phyloP scores from a whole-genome alignment of 2,888 invertebrate species.

The Fabriciana adippe region DNA sequence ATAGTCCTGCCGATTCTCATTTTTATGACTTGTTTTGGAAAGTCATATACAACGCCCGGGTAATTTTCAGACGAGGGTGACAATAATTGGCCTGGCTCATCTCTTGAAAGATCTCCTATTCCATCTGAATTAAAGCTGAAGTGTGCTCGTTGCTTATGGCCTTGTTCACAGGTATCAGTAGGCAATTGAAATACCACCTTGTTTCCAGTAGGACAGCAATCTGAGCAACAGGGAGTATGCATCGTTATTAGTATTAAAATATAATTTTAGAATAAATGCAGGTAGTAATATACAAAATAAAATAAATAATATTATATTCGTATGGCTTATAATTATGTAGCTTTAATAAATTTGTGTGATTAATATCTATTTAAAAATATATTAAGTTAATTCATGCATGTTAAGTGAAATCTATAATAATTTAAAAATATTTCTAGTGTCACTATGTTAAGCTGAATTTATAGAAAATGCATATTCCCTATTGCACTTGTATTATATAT shows the following conservation, averaged over 20 bases:
- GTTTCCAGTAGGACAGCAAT: constrained; percentile 78
- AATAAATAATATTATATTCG: no score
- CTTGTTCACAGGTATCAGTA: constrained; percentile 62
- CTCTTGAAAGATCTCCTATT: constrained; percentile 67
- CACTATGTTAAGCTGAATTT: background rate
- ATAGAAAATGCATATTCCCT: constrained; percentile 16
- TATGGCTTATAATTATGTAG: no score
- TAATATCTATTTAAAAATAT: no score
- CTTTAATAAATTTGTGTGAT: no score
- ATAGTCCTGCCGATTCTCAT: constrained; percentile 65
- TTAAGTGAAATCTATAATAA: no score
- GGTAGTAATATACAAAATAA: no score
- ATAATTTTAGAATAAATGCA: background rate
- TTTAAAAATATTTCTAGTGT: no score
- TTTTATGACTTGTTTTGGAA: constrained; percentile 68
- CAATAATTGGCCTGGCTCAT: constrained; percentile 65
- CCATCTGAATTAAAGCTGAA: constrained; percentile 72
- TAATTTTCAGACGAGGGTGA: constrained; percentile 58
- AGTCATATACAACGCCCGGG: constrained; percentile 67
- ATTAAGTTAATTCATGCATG: no score
- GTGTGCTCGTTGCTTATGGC: constrained; percentile 70
- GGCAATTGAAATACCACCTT: constrained; percentile 77
- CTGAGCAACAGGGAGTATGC: constrained; percentile 60
- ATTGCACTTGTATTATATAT: background rate
- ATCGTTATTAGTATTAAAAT: constrained; percentile 18